A percentile compares a stretch with the other conserved stretches of the same genome.
These are phyloP conservation scores for Heliangelus exortis DNA, from an alignment of 2,797 vertebrate species.

Conservation along the genomic window DNA sequence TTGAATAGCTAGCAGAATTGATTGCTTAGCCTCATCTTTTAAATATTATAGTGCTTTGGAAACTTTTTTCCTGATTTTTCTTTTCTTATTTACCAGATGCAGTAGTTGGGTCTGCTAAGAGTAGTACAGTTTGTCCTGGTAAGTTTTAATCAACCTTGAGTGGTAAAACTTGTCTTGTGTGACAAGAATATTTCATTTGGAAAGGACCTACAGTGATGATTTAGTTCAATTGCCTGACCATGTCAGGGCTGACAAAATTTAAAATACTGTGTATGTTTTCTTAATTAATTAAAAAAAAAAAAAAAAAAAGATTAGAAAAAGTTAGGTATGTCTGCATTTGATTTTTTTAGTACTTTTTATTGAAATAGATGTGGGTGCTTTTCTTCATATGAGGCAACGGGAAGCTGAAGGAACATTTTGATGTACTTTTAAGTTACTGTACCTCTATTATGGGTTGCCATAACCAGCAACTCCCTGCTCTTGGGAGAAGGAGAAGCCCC, in stretches of 20 bases:
- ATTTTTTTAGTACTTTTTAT: not conserved
- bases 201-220: not conserved
- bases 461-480: not conserved
- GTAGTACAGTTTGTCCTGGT: conserved; percentile 95
- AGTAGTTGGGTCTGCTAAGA: conserved; percentile 86
- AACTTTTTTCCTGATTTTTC: not conserved
- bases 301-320: too few relatives aligned
- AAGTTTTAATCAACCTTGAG: conserved; percentile 37
- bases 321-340: not conserved
- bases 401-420: not conserved
- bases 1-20: not conserved
- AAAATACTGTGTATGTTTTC: not conserved
- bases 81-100: conserved; percentile 81
- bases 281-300: not conserved
- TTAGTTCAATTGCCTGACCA: not conserved
- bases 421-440: not conserved
- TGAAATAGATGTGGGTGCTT: not conserved
- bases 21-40: not conserved
- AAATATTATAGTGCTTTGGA: not conserved
- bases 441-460: not conserved
- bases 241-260: not conserved
- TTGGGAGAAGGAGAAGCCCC: not conserved
- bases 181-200: not conserved
- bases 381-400: not conserved
- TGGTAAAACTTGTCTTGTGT: not conserved